Conservation (phyloP, 2,888 invertebrate genomes). For the Elgonia sp. region DNA sequence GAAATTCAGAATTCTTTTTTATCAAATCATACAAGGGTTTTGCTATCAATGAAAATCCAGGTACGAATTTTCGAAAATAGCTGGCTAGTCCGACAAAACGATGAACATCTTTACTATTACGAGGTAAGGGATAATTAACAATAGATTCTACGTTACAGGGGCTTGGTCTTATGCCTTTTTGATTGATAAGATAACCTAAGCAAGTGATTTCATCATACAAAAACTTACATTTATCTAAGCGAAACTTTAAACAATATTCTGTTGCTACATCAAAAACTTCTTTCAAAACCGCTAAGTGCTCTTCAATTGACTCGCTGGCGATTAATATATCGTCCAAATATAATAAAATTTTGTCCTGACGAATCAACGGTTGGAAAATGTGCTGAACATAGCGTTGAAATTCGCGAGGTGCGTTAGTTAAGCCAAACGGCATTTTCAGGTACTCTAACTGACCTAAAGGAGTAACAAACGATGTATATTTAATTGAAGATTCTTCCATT, state of each 20-base stretch:
- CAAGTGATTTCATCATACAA: slow-evolving; percentile 10
- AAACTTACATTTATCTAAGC: slow-evolving; percentile 28
- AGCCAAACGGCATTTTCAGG: slow-evolving; percentile 38
- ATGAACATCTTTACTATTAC: slow-evolving; percentile 9
- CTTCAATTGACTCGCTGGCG: not conserved
- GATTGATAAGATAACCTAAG: slow-evolving; percentile 20
- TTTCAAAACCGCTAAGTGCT: not conserved
- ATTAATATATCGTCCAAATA: slow-evolving; percentile 42
- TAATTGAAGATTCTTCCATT: slow-evolving; percentile 79
- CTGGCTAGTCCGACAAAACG: not conserved
- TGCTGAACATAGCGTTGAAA: slow-evolving; percentile 24
- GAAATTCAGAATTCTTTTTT: not conserved
- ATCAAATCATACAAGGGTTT: slow-evolving; percentile 9
- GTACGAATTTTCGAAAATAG: slow-evolving; percentile 14
- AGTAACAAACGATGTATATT: slow-evolving; percentile 72
- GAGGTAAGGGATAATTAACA: slow-evolving; percentile 14
- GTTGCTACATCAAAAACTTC: not conserved
- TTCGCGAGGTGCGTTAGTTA: slow-evolving; percentile 46
- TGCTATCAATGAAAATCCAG: not conserved
- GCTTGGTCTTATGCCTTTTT: slow-evolving; percentile 12
- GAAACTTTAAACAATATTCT: slow-evolving; percentile 3
- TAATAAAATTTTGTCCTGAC: slow-evolving; percentile 6
- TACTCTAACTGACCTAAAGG: slow-evolving; percentile 75
- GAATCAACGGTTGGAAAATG: slow-evolving; percentile 20
- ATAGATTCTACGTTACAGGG: slow-evolving; percentile 4